Evolutionary conservation across 1,140 invertebrate genomes (phyloP).

Genomic region (Portunus trituberculatus): DNA sequence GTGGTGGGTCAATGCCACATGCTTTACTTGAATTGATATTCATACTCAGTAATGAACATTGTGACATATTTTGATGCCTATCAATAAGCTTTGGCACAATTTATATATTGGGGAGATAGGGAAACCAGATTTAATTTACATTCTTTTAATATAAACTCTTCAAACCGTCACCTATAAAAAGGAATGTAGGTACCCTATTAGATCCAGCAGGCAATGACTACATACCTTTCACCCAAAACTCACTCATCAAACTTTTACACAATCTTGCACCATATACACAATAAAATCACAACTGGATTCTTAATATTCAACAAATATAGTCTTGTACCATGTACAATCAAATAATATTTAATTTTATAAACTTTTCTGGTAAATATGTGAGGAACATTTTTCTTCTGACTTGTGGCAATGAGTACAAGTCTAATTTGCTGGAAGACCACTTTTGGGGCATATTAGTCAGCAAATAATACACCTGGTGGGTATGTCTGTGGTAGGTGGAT

Average conservation of each 20-base stretch:
- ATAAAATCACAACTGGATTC: no score
- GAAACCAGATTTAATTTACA: background rate
- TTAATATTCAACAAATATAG: background rate
- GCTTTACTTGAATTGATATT: no score
- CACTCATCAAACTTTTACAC: no score
- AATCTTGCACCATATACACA: no score
- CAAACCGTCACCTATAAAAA: background rate
- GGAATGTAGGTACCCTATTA: background rate
- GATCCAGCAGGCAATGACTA: background rate
- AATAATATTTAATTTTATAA: background rate
- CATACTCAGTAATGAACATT: no score
- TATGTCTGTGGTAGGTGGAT: background rate
- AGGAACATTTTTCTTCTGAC: background rate
- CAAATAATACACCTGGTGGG: background rate
- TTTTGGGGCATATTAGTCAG: background rate
- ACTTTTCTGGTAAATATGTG: background rate
- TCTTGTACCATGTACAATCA: background rate
- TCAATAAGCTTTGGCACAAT: no score
- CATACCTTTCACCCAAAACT: no score
- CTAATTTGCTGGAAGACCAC: background rate
- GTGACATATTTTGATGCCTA: no score
- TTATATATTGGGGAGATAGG: background rate
- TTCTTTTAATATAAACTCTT: constrained; percentile 5
- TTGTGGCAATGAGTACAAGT: background rate
- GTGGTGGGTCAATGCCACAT: no score